phyloP scores from a whole-genome alignment of 2,797 vertebrate species.

The Hipposideros larvatus region DNA sequence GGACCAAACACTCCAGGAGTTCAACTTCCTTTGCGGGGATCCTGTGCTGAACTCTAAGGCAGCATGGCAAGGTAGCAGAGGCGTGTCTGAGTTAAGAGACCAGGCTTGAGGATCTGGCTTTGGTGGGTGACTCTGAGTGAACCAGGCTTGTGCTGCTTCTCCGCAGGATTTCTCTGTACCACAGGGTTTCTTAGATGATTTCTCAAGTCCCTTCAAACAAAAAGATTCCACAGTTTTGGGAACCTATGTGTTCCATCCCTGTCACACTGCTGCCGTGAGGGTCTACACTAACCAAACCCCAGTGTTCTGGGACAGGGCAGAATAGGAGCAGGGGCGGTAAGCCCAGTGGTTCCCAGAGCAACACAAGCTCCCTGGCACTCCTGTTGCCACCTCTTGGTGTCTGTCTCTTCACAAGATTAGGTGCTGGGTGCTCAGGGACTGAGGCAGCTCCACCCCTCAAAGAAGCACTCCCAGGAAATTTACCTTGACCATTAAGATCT shows the following conservation, averaged over 20 bases:
- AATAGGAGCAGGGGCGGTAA: background rate
- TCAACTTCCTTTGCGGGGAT: background rate
- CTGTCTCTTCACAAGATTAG: background rate
- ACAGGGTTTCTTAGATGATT: background rate
- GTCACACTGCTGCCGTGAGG: background rate
- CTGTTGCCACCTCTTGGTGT: background rate
- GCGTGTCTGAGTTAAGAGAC: background rate
- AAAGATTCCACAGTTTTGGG: background rate
- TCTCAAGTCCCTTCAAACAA: conserved; percentile 10
- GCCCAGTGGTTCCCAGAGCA: background rate
- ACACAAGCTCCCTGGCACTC: background rate
- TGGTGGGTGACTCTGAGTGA: background rate
- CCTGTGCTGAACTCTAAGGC: background rate
- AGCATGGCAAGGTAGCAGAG: background rate
- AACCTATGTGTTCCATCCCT: background rate
- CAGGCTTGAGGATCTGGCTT: background rate
- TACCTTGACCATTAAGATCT: background rate
- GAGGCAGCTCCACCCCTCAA: background rate
- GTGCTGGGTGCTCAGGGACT: background rate
- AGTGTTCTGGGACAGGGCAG: background rate
- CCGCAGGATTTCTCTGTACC: background rate
- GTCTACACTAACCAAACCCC: background rate
- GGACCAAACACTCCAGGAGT: background rate
- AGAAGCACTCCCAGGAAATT: background rate
- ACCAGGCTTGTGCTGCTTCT: background rate